Conservation (phyloP, 2,113 vertebrate genomes). For the Pimephales promelas region DNA sequence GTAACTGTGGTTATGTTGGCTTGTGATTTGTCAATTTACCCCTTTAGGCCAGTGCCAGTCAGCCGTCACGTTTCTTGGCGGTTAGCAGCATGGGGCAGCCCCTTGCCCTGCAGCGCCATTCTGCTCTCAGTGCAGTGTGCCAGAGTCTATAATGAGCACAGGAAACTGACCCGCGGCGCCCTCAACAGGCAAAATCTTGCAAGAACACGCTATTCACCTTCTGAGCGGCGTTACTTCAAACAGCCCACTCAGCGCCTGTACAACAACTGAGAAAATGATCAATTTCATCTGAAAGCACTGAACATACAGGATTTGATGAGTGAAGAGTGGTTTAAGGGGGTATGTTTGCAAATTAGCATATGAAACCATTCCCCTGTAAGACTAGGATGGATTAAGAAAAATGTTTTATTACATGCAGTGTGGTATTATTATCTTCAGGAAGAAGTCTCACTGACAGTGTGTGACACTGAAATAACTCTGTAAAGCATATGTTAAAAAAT, state of each 20-base stretch:
- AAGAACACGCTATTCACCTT: slow-evolving; percentile 59
- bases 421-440: not conserved
- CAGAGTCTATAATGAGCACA: slow-evolving; percentile 58
- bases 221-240: slow-evolving; percentile 71
- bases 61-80: slow-evolving; percentile 65
- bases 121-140: slow-evolving; percentile 61
- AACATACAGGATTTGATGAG: not conserved
- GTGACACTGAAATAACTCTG: slow-evolving; percentile 14
- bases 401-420: slow-evolving; percentile 1
- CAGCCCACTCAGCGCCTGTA: slow-evolving; percentile 71
- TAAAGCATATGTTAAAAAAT: not conserved
- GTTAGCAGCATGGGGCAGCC: slow-evolving; percentile 67
- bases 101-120: slow-evolving; percentile 54
- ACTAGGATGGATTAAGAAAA: not conserved
- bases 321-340: not conserved
- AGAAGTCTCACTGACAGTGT: not conserved
- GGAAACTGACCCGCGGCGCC: slow-evolving; percentile 66
- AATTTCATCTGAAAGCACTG: not conserved
- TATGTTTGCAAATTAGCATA: not conserved
- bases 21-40: not conserved
- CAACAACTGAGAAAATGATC: slow-evolving; percentile 68
- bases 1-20: not conserved
- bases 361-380: slow-evolving; percentile 13
- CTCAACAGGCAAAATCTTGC: slow-evolving; percentile 73
- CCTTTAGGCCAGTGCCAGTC: slow-evolving; percentile 66